Percentiles rank a stretch among this genome's conserved stretches.
These are phyloP conservation scores for Sphaerodactylus townsendi DNA, from an alignment of 2,113 vertebrate species.

Conservation along the genomic window DNA sequence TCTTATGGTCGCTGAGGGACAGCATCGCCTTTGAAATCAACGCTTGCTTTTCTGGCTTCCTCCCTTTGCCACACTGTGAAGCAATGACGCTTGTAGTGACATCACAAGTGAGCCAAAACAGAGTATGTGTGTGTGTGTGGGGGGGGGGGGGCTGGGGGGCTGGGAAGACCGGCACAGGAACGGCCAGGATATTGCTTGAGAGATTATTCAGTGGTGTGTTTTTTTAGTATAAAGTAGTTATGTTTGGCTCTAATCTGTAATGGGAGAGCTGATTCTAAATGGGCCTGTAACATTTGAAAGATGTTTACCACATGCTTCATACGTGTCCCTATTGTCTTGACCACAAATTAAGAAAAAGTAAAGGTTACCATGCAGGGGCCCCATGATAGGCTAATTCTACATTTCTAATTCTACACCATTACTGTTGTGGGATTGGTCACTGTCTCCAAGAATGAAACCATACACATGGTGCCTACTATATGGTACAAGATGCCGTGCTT, in stretches of 20 bases:
- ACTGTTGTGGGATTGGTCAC: neutral
- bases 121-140: too few species aligned
- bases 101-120: constrained; percentile 19
- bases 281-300: neutral
- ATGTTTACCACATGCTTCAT: neutral
- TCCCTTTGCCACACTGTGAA: constrained; percentile 14
- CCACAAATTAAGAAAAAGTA: neutral
- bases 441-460: too few species aligned
- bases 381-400: neutral
- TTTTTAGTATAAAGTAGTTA: neutral
- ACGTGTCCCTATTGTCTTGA: neutral
- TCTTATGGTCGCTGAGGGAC: accelerated
- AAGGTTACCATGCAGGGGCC: neutral
- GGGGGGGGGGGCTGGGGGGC: too few species aligned
- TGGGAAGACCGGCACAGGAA: neutral
- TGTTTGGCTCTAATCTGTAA: neutral
- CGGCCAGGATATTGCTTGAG: neutral
- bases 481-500: too few species aligned
- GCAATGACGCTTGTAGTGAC: constrained; percentile 23
- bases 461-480: too few species aligned
- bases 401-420: neutral
- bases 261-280: neutral
- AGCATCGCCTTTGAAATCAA: neutral
- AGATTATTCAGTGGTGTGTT: neutral
- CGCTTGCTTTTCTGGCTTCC: neutral